These are phyloP conservation scores for Bagarius yarrelli DNA, from an alignment of 2,113 vertebrate species.

Conservation along the genomic window DNA sequence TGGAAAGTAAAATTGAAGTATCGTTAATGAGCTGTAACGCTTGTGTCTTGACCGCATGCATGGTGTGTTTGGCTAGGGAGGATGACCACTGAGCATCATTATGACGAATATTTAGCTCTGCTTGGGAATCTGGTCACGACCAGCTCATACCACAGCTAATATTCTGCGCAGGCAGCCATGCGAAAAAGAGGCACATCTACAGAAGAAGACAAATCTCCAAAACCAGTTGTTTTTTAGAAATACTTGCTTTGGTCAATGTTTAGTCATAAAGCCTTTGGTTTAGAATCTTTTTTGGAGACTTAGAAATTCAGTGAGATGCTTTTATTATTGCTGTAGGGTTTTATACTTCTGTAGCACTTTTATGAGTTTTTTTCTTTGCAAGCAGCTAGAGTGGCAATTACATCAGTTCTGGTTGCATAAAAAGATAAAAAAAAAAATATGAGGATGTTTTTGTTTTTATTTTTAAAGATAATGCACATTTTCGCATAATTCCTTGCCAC, in stretches of 20 bases:
- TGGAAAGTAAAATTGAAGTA: constrained; percentile 34
- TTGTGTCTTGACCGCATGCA: constrained; percentile 20
- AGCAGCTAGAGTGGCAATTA: neutral
- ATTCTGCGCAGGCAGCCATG: constrained; percentile 30
- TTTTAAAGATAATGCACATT: neutral
- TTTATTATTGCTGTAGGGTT: neutral
- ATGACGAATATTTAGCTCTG: constrained; percentile 20
- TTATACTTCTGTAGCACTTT: neutral
- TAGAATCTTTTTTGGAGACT: neutral
- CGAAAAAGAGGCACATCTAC: constrained; percentile 26
- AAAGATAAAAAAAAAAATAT: neutral
- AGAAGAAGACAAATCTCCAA: constrained; percentile 19
- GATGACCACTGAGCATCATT: constrained; percentile 22
- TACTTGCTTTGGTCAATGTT: neutral
- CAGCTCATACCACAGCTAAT: constrained; percentile 30
- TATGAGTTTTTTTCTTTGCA: neutral
- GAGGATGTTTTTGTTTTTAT: neutral
- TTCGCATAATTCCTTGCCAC: neutral
- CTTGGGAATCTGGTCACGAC: constrained; percentile 43
- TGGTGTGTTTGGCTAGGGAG: neutral
- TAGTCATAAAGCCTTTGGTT: neutral
- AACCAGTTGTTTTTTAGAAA: constrained; percentile 2
- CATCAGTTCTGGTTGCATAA: too few species aligned
- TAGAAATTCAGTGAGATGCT: too few species aligned
- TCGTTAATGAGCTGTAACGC: constrained; percentile 30